Evolutionary conservation across 1,140 invertebrate species (phyloP), one percentile per base, ranked within the genome.

Genomic region (Drosophila grimshawi): DNA sequence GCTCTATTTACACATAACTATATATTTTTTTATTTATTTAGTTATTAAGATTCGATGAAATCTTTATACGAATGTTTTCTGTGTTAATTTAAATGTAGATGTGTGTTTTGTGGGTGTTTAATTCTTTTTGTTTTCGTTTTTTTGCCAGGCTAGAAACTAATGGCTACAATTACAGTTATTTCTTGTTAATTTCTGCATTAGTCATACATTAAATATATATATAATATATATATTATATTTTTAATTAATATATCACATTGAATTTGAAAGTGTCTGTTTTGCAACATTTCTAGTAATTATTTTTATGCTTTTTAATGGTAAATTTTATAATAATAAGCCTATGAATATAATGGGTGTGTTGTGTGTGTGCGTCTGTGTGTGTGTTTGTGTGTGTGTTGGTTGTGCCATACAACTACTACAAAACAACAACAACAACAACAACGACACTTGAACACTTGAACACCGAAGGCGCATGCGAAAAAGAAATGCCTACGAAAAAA

Each of bases 221-320:
- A 46, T 45, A 37, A 8, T 56, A 61, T 63, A 59, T 65, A 59
- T 59, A 57, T 66, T 52, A 51, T 76, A 64, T 78, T 81, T 83
- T 86, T 81, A 86, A 82, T 86, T 86, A 86, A 73, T 88, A 88
- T 88, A 88, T 88, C 85, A 88, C 83, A 89, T 88, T 89, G 85
- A 88, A 89, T 80, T 89, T 88, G 85, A 88, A 88, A 88, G 85
- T 88, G 85, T 88, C 76, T 81, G 7, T 49, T 73, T 67, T 76
- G 80, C 80, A 88, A 89, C 85, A 88, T 89, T 88, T 88, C 85
- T 88, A 88, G 85, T 88, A 83, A 85, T 74, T 79, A 56, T 76
- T 39, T 64, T 63, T 69, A 27, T 48, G 10, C 37, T 63, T 56
- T 74, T 37, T 60, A 76, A 56, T 51, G 57, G 48, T 71, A 43